Base-by-base conservation (phyloP, 2,797 vertebrate species). In the Lacerta viridis region DNA sequence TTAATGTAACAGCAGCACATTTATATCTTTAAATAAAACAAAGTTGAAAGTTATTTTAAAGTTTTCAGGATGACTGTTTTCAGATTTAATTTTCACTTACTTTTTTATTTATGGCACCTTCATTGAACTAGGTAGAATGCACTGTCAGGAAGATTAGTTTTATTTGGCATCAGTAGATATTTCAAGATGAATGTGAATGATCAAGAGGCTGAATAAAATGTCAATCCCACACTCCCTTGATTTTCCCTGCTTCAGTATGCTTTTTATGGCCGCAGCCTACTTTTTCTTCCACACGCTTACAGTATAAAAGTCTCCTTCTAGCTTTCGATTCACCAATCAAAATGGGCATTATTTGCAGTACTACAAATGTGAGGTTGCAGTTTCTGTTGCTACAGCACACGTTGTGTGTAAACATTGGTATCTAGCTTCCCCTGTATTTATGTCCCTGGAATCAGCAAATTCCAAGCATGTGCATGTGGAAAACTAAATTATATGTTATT, bases 121-220 rank as follows among this genome's bases (percentile, higher is more conserved):
- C 59, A 88, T 29, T 43, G 25, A 20, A 5, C 27, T 93, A 36
- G 82, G 55, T 88, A 80, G 93, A 95, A 92, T 92, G 80, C 29
- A 80, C 64, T 92, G 41, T 84, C 25, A 36, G 29, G 46, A 95
- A 93, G 72, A 92, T 88, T 90, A 77, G 0, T 90, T 92, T 91
- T 93, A 88, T 87, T 90, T 69, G 93, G 64, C 10, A 92, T 87
- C 75, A 86, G 20, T 72, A 88, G 46, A 83, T 89, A 3, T 93
- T 93, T 91, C 89, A 91, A 93, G 82, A 87, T 93, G 64, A n/a
- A 92, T 90, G 41, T 80, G 15, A 92, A 92, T 87, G 92, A 79
- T 50, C 41, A 89, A 88, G 80, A 92, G 89, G 69, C 50, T 90
- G n/a, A 86, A 66, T 89, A 87, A 94, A 94, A 92, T 79, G 10